Base-by-base conservation (phyloP, 2,797 vertebrate species). In the Clamator glandarius region DNA sequence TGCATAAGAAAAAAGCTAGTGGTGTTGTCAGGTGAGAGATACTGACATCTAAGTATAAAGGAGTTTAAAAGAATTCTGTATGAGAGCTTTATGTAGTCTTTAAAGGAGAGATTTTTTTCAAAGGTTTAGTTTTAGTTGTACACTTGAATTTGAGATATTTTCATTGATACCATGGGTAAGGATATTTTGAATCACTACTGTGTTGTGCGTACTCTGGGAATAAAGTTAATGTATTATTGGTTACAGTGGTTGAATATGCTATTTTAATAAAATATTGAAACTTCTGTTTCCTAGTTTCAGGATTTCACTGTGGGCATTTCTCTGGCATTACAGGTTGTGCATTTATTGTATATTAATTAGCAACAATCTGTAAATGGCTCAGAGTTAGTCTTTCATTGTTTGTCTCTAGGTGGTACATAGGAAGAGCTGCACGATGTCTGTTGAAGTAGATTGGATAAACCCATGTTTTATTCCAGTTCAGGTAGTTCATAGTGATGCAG, bases 251-350 rank as follows among this genome's bases (percentile, higher is more conserved):
- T 97, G 97, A 98, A 98, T 98, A 99, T 98, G 97, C 97, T 99
- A 99, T 99, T 99, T 99, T 99, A 99, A 99, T 99, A 99, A 99
- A 99, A 98, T 98, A 98, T 96, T 98, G 98, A 98, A 98, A 98
- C 85, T 96, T 93, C 74, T 73, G 2, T 64, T 85, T 87, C n/a
- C 29, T 72, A 29, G 50, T 91, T 94, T 79, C 21, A 35, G 4
- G 52, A 42, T 90, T 95, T 86, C 73, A 59, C 64, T 96, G 46
- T 55, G 80, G 35, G 7, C 11, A 24, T 68, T 48, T 87, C 54
- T 81, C 69, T 93, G 41, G 24, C 44, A 21, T 55, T 66, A 29
- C 17, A 50, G 39, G 14, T 84, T 77, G 4, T 72, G n/a, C 26
- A 24, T 77, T 76, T 91, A 9, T 24, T 67, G 18, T 78, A 4